These are phyloP conservation scores for Crossocerus cetratus DNA, from an alignment of 2,888 invertebrate genomes.

Conservation along the genomic window DNA sequence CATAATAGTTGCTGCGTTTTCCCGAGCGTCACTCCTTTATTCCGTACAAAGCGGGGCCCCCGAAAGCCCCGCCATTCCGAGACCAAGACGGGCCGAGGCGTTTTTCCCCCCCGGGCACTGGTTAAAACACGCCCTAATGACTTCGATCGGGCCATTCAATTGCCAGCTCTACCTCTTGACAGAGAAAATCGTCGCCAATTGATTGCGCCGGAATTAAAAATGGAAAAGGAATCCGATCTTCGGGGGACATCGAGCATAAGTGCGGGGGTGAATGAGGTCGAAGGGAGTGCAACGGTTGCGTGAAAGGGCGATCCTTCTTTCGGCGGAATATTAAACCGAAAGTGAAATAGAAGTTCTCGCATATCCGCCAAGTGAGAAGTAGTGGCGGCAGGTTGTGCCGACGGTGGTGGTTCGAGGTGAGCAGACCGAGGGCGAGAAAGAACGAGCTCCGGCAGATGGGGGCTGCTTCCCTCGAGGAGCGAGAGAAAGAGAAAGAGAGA, in stretches of 20 bases:
- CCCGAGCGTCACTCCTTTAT: conserved; percentile 61
- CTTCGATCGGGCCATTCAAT: too few relatives aligned
- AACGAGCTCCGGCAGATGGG: background rate
- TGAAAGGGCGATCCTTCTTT: conserved; percentile 20
- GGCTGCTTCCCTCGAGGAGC: conserved; percentile 1
- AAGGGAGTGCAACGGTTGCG: too few relatives aligned
- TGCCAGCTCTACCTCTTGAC: too few relatives aligned
- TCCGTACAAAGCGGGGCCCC: conserved; percentile 50
- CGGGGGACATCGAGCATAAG: too few relatives aligned
- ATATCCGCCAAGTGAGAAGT: conserved; percentile 44
- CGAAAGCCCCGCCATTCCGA: conserved; percentile 43
- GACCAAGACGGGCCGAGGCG: conserved; percentile 33
- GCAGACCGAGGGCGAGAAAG: conserved; percentile 13
- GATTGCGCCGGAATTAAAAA: too few relatives aligned
- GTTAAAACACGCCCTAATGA: conserved; percentile 1
- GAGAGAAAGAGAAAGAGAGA: conserved; percentile 26
- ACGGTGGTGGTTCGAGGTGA: conserved; percentile 20
- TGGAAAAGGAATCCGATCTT: too few relatives aligned
- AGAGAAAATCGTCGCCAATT: too few relatives aligned
- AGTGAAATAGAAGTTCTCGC: conserved; percentile 53
- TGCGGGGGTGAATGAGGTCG: too few relatives aligned
- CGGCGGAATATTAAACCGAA: conserved; percentile 58
- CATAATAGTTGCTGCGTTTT: conserved; percentile 67
- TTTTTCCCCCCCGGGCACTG: conserved; percentile 12
- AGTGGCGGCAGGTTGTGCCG: conserved; percentile 48